These are phyloP conservation scores for Drosophila mulleri DNA, from an alignment of 2,888 invertebrate genomes.

Conservation along the genomic window DNA sequence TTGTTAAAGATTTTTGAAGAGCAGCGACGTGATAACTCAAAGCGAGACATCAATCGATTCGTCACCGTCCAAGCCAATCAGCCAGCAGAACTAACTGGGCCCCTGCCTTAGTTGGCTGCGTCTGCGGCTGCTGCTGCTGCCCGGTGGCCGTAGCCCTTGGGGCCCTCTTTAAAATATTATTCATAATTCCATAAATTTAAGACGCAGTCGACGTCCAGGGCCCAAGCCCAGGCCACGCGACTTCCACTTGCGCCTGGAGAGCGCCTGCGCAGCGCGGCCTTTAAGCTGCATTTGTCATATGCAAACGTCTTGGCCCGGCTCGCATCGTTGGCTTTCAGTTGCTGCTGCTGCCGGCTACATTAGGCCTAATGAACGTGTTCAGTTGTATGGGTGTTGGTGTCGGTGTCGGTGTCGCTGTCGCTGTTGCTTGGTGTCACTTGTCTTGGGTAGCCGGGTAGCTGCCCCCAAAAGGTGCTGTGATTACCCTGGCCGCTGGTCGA, in stretches of 20 bases:
- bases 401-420: slow-evolving; percentile 34
- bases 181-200: slow-evolving; percentile 79
- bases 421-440: slow-evolving; percentile 67
- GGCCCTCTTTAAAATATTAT: slow-evolving; percentile 78
- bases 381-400: slow-evolving; percentile 58
- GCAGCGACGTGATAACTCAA: slow-evolving; percentile 78
- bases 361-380: slow-evolving; percentile 79
- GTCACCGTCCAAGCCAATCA: slow-evolving; percentile 74
- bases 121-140: slow-evolving; percentile 33
- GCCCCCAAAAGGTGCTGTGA: slow-evolving; percentile 71
- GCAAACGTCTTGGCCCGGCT: slow-evolving; percentile 65
- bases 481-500: slow-evolving; percentile 59
- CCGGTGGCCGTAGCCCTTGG: slow-evolving; percentile 68
- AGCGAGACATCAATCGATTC: slow-evolving; percentile 79
- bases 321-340: slow-evolving; percentile 45
- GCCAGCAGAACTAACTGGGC: slow-evolving; percentile 75
- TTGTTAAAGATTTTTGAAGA: slow-evolving; percentile 75
- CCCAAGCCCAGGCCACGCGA: slow-evolving; percentile 57
- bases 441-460: slow-evolving; percentile 43
- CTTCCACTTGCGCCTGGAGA: slow-evolving; percentile 26
- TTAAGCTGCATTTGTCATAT: slow-evolving; percentile 73
- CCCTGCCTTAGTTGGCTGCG: slow-evolving; percentile 2
- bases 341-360: slow-evolving; percentile 54
- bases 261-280: slow-evolving; percentile 37
- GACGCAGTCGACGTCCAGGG: slow-evolving; percentile 16